These are phyloP conservation scores for Leptoteleia sp. DNA, from an alignment of 1,140 invertebrate species.

Conservation along the genomic window DNA sequence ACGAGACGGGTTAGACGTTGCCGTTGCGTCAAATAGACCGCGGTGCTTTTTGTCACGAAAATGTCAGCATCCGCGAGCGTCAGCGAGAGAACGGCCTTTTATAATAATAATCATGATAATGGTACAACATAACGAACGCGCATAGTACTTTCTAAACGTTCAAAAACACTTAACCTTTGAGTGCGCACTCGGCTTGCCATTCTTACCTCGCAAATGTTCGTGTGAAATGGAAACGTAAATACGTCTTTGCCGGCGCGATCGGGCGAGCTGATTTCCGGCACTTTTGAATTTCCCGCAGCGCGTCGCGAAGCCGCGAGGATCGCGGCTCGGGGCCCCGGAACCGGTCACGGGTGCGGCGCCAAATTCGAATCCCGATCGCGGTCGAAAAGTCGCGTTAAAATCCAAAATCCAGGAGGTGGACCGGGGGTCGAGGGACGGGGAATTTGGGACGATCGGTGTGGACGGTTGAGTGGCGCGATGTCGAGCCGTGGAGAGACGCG, in stretches of 20 bases:
- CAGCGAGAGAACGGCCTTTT: slow-evolving; percentile 42
- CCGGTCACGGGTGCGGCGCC: too few relatives aligned
- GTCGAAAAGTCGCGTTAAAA: neutral
- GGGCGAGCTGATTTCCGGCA: slow-evolving; percentile 1
- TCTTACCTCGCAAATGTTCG: slow-evolving; percentile 57
- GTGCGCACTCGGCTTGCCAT: slow-evolving; percentile 47
- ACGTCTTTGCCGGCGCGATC: slow-evolving; percentile 6
- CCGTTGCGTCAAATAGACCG: slow-evolving; percentile 38
- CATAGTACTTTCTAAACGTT: slow-evolving; percentile 68
- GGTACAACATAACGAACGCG: slow-evolving; percentile 42
- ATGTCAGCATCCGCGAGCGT: slow-evolving; percentile 34
- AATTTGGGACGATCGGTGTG: too few relatives aligned
- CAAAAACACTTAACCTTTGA: slow-evolving; percentile 70
- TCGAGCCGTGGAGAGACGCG: slow-evolving; percentile 1
- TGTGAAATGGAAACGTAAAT: slow-evolving; percentile 38
- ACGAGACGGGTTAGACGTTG: slow-evolving; percentile 10
- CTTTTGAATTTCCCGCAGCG: slow-evolving; percentile 8
- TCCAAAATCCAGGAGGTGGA: too few relatives aligned
- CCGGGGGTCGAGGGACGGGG: too few relatives aligned
- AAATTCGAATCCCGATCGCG: slow-evolving; percentile 5
- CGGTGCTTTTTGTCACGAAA: slow-evolving; percentile 42
- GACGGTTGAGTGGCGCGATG: too few relatives aligned
- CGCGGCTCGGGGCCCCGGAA: too few relatives aligned
- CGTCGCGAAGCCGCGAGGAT: neutral
- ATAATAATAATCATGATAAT: slow-evolving; percentile 55